A percentile compares a stretch with the other conserved stretches of the same genome.
phyloP scores from a whole-genome alignment of 2,888 invertebrate species.

The Drosophila kuntzei region DNA sequence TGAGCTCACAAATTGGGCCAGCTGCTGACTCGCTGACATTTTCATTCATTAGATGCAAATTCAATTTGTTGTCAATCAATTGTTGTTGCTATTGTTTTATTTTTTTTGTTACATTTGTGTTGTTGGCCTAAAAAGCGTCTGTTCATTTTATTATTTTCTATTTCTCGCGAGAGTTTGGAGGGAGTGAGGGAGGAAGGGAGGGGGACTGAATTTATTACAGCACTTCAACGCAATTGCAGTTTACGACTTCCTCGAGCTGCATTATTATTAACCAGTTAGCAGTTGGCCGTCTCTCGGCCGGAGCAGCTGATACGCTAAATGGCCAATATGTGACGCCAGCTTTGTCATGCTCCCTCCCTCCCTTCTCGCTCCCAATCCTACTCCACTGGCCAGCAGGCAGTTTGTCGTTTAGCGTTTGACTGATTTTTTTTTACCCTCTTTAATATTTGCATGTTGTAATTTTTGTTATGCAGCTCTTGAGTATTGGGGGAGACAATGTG shows the following conservation, averaged over 20 bases:
- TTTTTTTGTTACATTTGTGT: slow-evolving; percentile 39
- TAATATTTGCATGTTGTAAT: slow-evolving; percentile 77
- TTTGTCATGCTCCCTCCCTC: slow-evolving; percentile 57
- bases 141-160: slow-evolving; percentile 44
- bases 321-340: slow-evolving; percentile 75
- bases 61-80: slow-evolving; percentile 51
- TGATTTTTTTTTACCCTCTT: slow-evolving; percentile 46
- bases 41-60: slow-evolving; percentile 69
- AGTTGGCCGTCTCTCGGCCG: slow-evolving; percentile 48
- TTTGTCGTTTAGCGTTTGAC: slow-evolving; percentile 63
- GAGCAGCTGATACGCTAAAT: slow-evolving; percentile 72
- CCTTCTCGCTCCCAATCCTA: not conserved
- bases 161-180: slow-evolving; percentile 8
- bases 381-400: slow-evolving; percentile 36
- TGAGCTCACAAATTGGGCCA: slow-evolving; percentile 42
- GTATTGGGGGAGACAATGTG: slow-evolving; percentile 65
- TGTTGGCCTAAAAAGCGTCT: slow-evolving; percentile 40
- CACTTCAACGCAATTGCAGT: slow-evolving; percentile 74
- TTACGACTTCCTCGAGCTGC: slow-evolving; percentile 74
- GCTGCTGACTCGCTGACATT: slow-evolving; percentile 15
- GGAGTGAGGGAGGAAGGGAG: not conserved
- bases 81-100: slow-evolving; percentile 13
- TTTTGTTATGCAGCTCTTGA: slow-evolving; percentile 57
- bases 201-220: slow-evolving; percentile 71
- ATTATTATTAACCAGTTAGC: slow-evolving; percentile 60